Base-by-base conservation (phyloP, 2,888 invertebrate genomes). In the Schizaphis graminum region DNA sequence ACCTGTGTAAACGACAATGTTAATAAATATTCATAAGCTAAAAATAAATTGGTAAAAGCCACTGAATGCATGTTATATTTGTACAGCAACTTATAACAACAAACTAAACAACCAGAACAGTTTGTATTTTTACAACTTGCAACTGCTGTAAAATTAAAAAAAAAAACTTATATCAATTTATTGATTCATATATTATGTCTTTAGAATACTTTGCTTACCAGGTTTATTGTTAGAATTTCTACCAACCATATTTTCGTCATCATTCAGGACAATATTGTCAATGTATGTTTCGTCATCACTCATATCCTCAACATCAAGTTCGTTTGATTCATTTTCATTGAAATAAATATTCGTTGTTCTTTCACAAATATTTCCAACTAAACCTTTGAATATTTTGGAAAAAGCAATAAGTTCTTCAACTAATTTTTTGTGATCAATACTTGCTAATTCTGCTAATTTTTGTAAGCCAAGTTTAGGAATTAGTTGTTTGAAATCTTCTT, bases 221-320 rank as follows among this genome's bases (percentile, higher is more conserved):
- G 41, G 16, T 41, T 84, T 41, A 41, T 41, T 41, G 4, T 41
- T 41, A 41, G 41, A 41, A 41, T 41, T 41, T 41, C 41, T 84
- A 41, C 16, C 41, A 41, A 16, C 16, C 41, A 24, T 16, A 24
- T 84, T 21, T 41, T 84, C 41, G 41, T 21, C 84, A 84, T 41
- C 16, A 41, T 41, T 21, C 24, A 21, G 41, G 44, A 41, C 41
- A 84, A 84, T 16, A 84, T n/a, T 13, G 35, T 84, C 77, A 77
- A 77, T 77, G n/a, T 77, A 77, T 77, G 47, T n/a, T 77, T 77
- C n/a, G 28, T 77, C 77, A 77, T 77, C 77, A 77, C 77, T 77
- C 28, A 77, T 35, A 77, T n/a, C 47, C 47, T 47, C 47, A 47
- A 47, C 47, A 47, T 47, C 47, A 47, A 47, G n/a, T 77, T 77